These are phyloP conservation scores for Cydia strobilella DNA, from an alignment of 1,140 invertebrate genomes.

Conservation along the genomic window DNA sequence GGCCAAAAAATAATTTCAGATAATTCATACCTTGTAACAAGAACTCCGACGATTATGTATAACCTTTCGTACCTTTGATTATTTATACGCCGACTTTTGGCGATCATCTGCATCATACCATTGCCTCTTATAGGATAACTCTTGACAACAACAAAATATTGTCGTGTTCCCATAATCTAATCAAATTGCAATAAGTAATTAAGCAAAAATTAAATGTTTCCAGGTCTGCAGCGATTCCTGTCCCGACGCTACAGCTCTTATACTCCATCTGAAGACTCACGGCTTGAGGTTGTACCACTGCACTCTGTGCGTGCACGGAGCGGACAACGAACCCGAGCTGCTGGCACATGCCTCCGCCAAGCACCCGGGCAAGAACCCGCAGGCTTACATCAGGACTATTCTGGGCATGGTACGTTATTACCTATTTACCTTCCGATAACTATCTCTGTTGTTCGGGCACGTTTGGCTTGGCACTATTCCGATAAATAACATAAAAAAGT, in stretches of 20 bases:
- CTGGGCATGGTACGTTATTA: constrained; percentile 57
- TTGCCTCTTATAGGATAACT: too few relatives aligned
- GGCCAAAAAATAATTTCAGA: too few relatives aligned
- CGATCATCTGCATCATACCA: too few relatives aligned
- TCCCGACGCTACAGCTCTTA: constrained; percentile 40
- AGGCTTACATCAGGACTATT: constrained; percentile 64
- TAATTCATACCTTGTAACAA: too few relatives aligned
- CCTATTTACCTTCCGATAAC: not conserved
- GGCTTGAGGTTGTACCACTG: constrained; percentile 68
- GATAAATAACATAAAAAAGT: too few relatives aligned
- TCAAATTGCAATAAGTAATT: not conserved
- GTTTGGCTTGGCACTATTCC: too few relatives aligned
- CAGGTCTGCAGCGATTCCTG: constrained; percentile 46
- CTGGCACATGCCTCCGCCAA: constrained; percentile 81
- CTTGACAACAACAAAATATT: too few relatives aligned
- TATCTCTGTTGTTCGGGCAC: too few relatives aligned
- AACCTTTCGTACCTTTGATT: too few relatives aligned
- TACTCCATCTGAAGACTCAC: constrained; percentile 62
- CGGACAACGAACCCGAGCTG: constrained; percentile 77
- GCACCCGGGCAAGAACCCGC: constrained; percentile 80
- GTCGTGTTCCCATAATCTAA: too few relatives aligned
- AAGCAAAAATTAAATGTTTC: constrained; percentile 32
- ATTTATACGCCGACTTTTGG: too few relatives aligned
- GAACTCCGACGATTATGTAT: too few relatives aligned
- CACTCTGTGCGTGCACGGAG: constrained; percentile 63